Evolutionary conservation across 2,113 vertebrate genomes (phyloP).

Genomic region (Nipponia nippon): DNA sequence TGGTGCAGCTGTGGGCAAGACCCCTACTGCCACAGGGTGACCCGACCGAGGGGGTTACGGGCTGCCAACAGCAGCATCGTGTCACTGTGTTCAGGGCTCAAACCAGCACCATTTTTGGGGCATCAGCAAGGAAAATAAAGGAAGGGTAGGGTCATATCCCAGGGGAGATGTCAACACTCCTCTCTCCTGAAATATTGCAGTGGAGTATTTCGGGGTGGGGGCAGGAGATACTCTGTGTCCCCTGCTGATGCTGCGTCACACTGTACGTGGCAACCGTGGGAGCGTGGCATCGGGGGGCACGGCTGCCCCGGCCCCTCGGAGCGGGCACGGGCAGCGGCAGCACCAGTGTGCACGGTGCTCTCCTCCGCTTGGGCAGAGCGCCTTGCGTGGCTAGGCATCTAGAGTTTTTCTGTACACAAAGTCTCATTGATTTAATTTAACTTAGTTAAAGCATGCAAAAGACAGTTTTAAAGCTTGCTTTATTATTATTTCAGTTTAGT

Average conservation of each 20-base stretch:
- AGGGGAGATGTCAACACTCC: neutral
- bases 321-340: neutral
- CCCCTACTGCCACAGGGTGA: neutral
- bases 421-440: neutral
- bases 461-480: neutral
- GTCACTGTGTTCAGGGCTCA: neutral
- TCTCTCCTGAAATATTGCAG: neutral
- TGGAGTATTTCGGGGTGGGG: accelerated
- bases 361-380: neutral
- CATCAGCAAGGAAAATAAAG: no score
- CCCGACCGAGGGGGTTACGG: accelerated
- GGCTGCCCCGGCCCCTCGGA: neutral
- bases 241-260: neutral
- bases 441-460: neutral
- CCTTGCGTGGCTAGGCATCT: neutral
- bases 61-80: neutral
- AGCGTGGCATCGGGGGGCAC: accelerated
- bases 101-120: neutral
- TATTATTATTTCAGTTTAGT: neutral
- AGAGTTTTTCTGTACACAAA: no score
- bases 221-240: neutral
- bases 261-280: accelerated
- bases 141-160: no score
- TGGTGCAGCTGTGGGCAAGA: accelerated
- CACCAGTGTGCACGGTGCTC: neutral